These are phyloP conservation scores for Halocynthia aurantium DNA, from an alignment of 23 tunicate species.

Conservation along the genomic window DNA sequence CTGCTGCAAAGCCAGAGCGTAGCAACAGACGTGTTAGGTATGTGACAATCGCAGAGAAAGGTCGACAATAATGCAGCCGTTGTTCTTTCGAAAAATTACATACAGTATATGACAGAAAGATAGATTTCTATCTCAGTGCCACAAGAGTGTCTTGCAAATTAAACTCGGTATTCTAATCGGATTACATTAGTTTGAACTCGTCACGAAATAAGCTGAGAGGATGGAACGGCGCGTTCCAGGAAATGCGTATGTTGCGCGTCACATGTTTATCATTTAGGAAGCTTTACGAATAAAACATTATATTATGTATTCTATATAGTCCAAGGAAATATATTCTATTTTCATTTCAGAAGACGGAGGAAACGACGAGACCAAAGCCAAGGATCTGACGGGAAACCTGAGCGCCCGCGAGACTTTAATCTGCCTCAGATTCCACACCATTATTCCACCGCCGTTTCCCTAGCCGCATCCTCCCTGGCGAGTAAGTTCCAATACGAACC, in stretches of 20 bases:
- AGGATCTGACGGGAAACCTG: slow-evolving; percentile 52
- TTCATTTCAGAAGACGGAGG: slow-evolving; percentile 28
- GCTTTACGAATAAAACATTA: background rate
- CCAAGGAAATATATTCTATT: too few species aligned
- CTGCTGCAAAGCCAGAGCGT: too few species aligned
- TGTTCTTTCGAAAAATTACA: too few species aligned
- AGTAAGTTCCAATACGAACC: slow-evolving; percentile 50
- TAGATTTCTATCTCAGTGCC: too few species aligned
- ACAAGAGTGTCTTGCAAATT: too few species aligned
- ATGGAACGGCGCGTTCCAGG: background rate
- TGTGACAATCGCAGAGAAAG: too few species aligned
- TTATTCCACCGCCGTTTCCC: slow-evolving; percentile 83
- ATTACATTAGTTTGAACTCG: slow-evolving; percentile 1
- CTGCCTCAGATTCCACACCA: slow-evolving; percentile 95
- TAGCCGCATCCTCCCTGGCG: slow-evolving; percentile 77
- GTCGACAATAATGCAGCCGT: too few species aligned
- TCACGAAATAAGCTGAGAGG: background rate
- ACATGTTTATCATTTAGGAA: background rate
- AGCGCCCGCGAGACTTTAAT: slow-evolving; percentile 86
- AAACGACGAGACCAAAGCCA: slow-evolving; percentile 68
- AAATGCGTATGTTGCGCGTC: background rate
- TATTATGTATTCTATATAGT: background rate
- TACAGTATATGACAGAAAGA: too few species aligned
- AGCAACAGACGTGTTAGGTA: too few species aligned
- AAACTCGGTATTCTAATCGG: slow-evolving; percentile 9